Conservation (phyloP, 2,888 invertebrate genomes). For the Acleris laterana region DNA sequence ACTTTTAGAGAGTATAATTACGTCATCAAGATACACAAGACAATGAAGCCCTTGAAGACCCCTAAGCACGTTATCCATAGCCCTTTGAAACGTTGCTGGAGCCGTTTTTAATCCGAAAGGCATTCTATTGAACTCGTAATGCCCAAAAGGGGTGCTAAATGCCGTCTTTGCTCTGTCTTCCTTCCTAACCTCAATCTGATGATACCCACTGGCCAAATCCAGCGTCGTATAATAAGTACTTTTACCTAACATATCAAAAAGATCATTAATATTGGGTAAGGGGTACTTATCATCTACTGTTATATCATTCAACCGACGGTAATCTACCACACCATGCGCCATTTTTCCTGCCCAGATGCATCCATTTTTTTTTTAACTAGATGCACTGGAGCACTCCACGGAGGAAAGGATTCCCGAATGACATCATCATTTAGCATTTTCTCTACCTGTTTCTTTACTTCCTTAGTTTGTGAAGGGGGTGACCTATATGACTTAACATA, state of each 20-base stretch:
- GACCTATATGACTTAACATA: constrained; percentile 45
- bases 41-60: too few species aligned
- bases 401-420: constrained; percentile 49
- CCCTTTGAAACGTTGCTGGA: too few species aligned
- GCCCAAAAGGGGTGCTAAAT: too few species aligned
- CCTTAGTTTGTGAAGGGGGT: constrained; percentile 44
- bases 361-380: constrained; percentile 57
- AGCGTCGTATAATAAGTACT: constrained; percentile 36
- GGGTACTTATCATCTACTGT: constrained; percentile 49
- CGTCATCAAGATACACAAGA: constrained; percentile 55
- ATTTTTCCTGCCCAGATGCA: constrained; percentile 50
- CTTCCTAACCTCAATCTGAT: constrained; percentile 46
- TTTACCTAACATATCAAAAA: constrained; percentile 10
- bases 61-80: too few species aligned
- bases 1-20: constrained; percentile 48
- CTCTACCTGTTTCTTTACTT: constrained; percentile 49
- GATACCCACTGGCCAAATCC: constrained; percentile 47
- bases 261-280: constrained; percentile 43
- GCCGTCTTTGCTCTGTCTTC: too few species aligned
- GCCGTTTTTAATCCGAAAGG: too few species aligned
- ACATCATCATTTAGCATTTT: constrained; percentile 50
- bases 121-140: too few species aligned
- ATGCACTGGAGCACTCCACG: constrained; percentile 55
- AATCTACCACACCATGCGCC: constrained; percentile 48
- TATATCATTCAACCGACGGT: constrained; percentile 42